Percentiles rank a stretch among this genome's conserved stretches.
Evolutionary conservation across 2,113 vertebrate species (phyloP).

Genomic region (Blennius ocellaris): DNA sequence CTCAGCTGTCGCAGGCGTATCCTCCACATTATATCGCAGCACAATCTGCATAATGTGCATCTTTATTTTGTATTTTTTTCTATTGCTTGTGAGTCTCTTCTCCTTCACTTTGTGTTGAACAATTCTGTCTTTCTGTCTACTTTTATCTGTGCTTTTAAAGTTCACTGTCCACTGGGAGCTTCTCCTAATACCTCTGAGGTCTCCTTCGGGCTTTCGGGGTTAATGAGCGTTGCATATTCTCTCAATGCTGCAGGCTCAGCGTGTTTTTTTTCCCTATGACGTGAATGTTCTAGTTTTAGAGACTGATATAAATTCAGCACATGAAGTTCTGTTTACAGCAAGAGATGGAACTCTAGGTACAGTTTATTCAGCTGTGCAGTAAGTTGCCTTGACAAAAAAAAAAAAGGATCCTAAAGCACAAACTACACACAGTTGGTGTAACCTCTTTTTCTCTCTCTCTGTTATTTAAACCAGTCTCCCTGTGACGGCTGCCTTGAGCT

Average conservation of each 20-base stretch:
- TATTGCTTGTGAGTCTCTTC: too few species aligned
- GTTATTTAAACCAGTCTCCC: neutral
- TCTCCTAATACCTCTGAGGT: conserved; percentile 1
- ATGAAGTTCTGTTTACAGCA: conserved; percentile 1
- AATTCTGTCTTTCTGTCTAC: neutral
- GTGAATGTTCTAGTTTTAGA: neutral
- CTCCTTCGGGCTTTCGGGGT: conserved; percentile 15
- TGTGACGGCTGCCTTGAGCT: too few species aligned
- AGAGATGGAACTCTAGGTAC: neutral
- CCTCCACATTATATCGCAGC: neutral
- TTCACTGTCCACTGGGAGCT: neutral
- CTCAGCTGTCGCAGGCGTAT: conserved; percentile 13
- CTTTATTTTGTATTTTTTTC: too few species aligned
- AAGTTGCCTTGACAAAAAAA: neutral
- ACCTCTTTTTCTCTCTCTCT: neutral
- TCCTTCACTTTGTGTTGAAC: conserved; percentile 25
- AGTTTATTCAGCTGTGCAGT: neutral
- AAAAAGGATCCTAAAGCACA: neutral
- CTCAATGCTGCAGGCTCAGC: neutral
- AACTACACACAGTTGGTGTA: neutral
- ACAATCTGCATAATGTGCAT: conserved; percentile 40
- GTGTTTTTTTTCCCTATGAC: conserved; percentile 8
- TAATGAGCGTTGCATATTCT: conserved; percentile 25
- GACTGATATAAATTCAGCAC: conserved; percentile 4
- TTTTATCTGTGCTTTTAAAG: conserved; percentile 15